Base-by-base conservation (phyloP, 1,140 invertebrate species). In the Drosophila parvula region DNA sequence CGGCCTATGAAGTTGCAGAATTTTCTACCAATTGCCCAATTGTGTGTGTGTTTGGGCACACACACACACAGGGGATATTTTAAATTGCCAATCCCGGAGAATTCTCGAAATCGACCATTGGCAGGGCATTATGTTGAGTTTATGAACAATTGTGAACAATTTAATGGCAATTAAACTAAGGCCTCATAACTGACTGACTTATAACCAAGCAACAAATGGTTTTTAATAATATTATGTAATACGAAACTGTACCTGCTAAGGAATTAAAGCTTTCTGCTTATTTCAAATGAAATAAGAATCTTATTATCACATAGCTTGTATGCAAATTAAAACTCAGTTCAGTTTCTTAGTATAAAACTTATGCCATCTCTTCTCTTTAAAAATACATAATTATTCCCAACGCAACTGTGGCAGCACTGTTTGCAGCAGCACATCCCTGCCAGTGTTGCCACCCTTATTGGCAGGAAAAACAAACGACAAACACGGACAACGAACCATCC, bases 21-120 rank as follows among this genome's bases (percentile, higher is more conserved):
- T 67, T 74, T 74, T 61, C 69, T 36, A 48, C n/a, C 68, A 41
- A 71, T 74, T 74, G 57, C 14, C 34, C 47, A 7, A 28, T 22
- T 34, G 32, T 38, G 30, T 36, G 22, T 44, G 43, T 28, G 40
- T n/a, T n/a, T n/a, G n/a, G n/a, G n/a, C 16, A 18, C 30, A 18
- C 30, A 3, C 16, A 43, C 41, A 43, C 41, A 43, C 16, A 14
- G 50, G 7, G 28, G 47, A 34, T 43, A 34, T 64, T 47, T 55
- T 34, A 53, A 69, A 68, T 55, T 43, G 65, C 38, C 63, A 67
- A 43, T 63, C 2, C 30, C 14, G 28, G 18, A 28, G 10, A 38
- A 12, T 28, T 10, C 43, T 11, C 5, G 7, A 41, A 64, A 43
- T 34, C 34, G 27, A 30, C 22, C 30, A 38, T 9, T 12, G 44